Conservation (phyloP, 2,797 vertebrate species). For the Neosalanx taihuensis region DNA sequence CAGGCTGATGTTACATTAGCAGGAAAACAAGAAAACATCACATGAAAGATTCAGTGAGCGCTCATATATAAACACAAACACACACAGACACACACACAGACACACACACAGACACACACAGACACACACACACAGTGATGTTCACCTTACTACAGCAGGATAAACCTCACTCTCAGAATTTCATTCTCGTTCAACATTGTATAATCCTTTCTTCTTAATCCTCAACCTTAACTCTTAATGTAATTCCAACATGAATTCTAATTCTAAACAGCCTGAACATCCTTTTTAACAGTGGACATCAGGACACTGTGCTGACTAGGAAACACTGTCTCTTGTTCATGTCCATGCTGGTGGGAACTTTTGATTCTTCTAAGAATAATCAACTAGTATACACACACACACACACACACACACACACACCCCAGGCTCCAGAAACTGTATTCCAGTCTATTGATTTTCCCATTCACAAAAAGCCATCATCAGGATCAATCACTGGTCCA, state of each 20-base stretch:
- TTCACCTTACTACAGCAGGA: background rate
- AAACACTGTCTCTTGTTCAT: too few species aligned
- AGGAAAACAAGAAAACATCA: conserved; percentile 6
- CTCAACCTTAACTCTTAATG: too few species aligned
- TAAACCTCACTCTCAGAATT: background rate
- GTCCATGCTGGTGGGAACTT: too few species aligned
- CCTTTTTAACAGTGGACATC: too few species aligned
- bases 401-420: background rate
- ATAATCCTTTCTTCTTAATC: too few species aligned
- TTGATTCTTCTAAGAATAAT: too few species aligned
- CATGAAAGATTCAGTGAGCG: conserved; percentile 2
- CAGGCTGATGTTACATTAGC: conserved; percentile 8
- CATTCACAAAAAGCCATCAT: background rate
- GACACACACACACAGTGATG: background rate
- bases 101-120: background rate
- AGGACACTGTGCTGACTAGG: too few species aligned
- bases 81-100: background rate
- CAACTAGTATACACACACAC: too few species aligned
- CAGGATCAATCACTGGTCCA: background rate
- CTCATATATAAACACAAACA: too few species aligned
- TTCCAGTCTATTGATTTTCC: background rate
- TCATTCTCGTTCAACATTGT: background rate
- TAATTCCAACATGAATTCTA: too few species aligned
- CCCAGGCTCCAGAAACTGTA: background rate
- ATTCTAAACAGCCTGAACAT: too few species aligned